Evolutionary conservation across 2,113 vertebrate species (phyloP).

Genomic region (Prolemur simus): DNA sequence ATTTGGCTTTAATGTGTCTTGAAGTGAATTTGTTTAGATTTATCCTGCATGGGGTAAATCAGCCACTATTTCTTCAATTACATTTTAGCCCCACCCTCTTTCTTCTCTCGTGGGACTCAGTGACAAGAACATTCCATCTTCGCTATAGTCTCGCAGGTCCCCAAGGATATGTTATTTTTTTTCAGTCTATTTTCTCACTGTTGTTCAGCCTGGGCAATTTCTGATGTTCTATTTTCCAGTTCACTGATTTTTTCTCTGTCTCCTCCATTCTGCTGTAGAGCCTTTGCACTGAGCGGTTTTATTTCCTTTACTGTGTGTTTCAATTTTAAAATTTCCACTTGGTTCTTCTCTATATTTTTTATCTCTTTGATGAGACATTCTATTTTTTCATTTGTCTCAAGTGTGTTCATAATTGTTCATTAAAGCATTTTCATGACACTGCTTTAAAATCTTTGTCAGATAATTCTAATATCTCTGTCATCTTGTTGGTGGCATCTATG

Average conservation of each 20-base stretch:
- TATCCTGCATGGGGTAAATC: neutral
- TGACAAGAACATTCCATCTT: neutral
- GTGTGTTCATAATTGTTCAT: neutral
- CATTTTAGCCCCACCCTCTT: neutral
- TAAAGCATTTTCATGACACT: neutral
- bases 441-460: neutral
- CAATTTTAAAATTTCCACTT: neutral
- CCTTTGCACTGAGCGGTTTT: neutral
- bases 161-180: neutral
- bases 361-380: neutral
- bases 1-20: neutral
- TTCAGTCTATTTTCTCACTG: neutral
- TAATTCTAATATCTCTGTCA: neutral
- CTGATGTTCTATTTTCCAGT: neutral
- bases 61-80: neutral
- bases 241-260: neutral
- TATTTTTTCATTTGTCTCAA: neutral
- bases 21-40: neutral
- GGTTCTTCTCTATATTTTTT: neutral
- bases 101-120: neutral
- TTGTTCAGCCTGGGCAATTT: neutral
- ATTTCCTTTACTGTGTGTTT: neutral
- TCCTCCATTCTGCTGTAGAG: neutral
- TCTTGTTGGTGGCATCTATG: neutral
- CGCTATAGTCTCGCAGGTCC: neutral